These are phyloP conservation scores for Dione juno DNA, from an alignment of 2,888 invertebrate genomes.

Conservation along the genomic window DNA sequence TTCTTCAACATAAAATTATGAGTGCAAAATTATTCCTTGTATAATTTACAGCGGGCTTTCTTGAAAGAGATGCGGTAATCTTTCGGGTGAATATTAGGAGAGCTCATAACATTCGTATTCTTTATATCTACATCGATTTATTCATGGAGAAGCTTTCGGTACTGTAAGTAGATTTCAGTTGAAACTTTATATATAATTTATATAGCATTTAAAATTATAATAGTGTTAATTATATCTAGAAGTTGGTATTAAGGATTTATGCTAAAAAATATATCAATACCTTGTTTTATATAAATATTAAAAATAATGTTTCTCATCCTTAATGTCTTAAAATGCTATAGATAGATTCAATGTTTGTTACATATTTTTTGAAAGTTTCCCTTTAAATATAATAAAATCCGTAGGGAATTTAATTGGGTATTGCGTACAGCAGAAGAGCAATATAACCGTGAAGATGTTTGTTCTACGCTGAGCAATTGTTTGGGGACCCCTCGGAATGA, in stretches of 20 bases:
- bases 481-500: conserved; percentile 25
- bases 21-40: conserved; percentile 55
- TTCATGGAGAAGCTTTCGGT: too few species aligned
- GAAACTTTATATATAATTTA: too few species aligned
- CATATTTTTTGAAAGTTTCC: not conserved
- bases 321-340: not conserved
- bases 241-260: too few species aligned
- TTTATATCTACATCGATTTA: not conserved
- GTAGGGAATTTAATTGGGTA: conserved; percentile 26
- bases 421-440: conserved; percentile 23
- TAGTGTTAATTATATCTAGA: too few species aligned
- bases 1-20: conserved; percentile 48
- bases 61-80: conserved; percentile 54
- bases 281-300: too few species aligned
- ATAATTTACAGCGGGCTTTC: conserved; percentile 44
- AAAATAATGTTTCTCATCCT: too few species aligned
- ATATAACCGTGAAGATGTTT: conserved; percentile 32
- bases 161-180: too few species aligned
- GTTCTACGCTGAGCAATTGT: conserved; percentile 31
- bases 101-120: not conserved
- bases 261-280: too few species aligned
- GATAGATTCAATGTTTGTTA: not conserved
- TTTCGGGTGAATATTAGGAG: conserved; percentile 52
- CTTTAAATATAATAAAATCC: conserved; percentile 47
- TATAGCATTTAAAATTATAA: too few species aligned